Percentiles rank a stretch among this genome's conserved stretches.
Evolutionary conservation across 2,113 vertebrate genomes (phyloP).

Genomic region (Sakesphorus luctuosus): DNA sequence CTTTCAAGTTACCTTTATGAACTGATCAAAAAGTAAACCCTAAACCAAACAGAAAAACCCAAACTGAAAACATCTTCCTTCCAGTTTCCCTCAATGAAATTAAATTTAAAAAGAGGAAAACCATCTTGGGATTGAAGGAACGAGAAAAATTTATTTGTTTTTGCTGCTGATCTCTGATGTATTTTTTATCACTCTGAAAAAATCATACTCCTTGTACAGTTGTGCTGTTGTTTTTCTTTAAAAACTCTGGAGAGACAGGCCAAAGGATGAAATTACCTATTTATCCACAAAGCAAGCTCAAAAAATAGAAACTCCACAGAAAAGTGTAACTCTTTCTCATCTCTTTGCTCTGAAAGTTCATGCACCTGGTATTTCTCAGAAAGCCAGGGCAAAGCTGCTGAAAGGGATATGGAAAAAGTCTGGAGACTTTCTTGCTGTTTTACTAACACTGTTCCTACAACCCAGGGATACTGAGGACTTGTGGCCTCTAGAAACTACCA

Average conservation of each 20-base stretch:
- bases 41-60: background rate
- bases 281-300: background rate
- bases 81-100: background rate
- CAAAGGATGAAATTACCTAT: background rate
- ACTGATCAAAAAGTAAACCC: background rate
- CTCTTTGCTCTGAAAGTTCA: background rate
- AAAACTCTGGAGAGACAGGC: background rate
- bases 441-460: background rate
- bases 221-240: conserved; percentile 15
- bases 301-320: background rate
- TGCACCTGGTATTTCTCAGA: background rate
- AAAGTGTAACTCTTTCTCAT: background rate
- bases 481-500: background rate
- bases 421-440: background rate
- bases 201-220: background rate
- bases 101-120: background rate
- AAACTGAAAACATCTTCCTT: background rate
- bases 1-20: conserved; percentile 23
- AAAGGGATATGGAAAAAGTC: background rate
- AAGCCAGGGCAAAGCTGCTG: background rate
- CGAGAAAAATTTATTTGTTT: background rate
- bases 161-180: background rate
- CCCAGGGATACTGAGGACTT: background rate
- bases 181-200: conserved; percentile 34
- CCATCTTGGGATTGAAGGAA: background rate